A percentile compares a stretch with the other conserved stretches of the same genome.
Conservation (phyloP, 1,140 invertebrate species). For the Heterodera carotae region DNA sequence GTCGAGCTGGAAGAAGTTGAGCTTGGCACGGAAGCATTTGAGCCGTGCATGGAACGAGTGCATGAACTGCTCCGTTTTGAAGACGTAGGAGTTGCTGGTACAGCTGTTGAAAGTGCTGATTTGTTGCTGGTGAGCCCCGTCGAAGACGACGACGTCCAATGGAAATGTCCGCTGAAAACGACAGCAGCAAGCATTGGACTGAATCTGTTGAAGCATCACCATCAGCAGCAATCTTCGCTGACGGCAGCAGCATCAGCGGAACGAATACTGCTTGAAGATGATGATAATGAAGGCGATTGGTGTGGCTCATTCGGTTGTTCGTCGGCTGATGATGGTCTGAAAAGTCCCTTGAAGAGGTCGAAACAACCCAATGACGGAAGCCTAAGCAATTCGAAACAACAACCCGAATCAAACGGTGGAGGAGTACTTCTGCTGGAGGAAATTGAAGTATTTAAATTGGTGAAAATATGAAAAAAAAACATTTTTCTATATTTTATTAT, state of each 20-base stretch:
- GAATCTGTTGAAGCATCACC: not conserved
- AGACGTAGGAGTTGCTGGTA: not conserved
- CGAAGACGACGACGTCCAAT: not conserved
- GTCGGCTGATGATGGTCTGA: no score
- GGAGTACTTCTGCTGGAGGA: not conserved
- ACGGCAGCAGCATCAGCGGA: no score
- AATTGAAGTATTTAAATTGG: not conserved
- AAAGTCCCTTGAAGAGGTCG: not conserved
- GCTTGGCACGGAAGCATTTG: slow-evolving; percentile 10
- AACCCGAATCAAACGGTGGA: not conserved
- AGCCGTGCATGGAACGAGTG: slow-evolving; percentile 22
- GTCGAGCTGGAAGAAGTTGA: slow-evolving; percentile 23
- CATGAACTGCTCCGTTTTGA: slow-evolving; percentile 22
- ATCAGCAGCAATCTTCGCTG: not conserved
- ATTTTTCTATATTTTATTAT: not conserved
- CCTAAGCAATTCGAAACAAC: not conserved
- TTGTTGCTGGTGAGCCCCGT: no score
- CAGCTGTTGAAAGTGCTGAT: not conserved
- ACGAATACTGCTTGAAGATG: no score
- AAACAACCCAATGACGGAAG: not conserved
- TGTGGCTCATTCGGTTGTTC: not conserved
- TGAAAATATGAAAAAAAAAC: not conserved
- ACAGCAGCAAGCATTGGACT: not conserved
- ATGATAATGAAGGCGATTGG: not conserved
- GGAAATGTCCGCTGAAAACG: not conserved